Evolutionary conservation across 2,113 vertebrate genomes (phyloP).

Genomic region (Bagarius yarrelli): DNA sequence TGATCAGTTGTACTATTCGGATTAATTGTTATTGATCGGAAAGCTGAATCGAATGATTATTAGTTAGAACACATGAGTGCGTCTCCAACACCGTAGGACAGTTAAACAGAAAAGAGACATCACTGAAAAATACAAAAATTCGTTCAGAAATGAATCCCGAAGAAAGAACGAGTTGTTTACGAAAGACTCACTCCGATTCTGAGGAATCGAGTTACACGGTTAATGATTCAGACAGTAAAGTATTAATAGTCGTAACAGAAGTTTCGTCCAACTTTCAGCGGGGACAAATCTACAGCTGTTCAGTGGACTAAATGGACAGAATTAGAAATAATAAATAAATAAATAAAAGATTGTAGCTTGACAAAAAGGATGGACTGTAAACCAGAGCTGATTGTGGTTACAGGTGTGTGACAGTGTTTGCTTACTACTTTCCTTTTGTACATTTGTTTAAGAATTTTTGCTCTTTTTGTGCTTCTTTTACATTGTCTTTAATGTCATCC

Average conservation of each 20-base stretch:
- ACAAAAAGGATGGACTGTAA: neutral
- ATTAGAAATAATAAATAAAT: neutral
- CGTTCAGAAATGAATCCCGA: neutral
- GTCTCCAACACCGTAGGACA: neutral
- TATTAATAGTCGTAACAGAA: neutral
- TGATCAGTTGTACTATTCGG: neutral
- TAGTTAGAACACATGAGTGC: neutral
- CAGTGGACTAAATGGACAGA: neutral
- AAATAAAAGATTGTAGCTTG: neutral
- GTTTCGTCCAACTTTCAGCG: too few relatives aligned
- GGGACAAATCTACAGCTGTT: too few relatives aligned
- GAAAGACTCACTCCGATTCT: neutral
- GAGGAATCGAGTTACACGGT: neutral
- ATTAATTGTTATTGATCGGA: too few relatives aligned
- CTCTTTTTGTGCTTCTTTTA: neutral
- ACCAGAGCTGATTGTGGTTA: conserved; percentile 15
- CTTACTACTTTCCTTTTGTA: neutral
- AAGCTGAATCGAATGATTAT: neutral
- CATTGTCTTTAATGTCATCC: neutral
- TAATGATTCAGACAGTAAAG: neutral
- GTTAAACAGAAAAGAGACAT: neutral
- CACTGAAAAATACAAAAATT: neutral
- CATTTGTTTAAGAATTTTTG: neutral
- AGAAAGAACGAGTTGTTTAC: neutral
- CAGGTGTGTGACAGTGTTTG: conserved; percentile 14